A percentile compares a stretch with the other conserved stretches of the same genome.
These are phyloP conservation scores for Brachylomia viminalis DNA, from an alignment of 2,888 invertebrate species.

Conservation along the genomic window DNA sequence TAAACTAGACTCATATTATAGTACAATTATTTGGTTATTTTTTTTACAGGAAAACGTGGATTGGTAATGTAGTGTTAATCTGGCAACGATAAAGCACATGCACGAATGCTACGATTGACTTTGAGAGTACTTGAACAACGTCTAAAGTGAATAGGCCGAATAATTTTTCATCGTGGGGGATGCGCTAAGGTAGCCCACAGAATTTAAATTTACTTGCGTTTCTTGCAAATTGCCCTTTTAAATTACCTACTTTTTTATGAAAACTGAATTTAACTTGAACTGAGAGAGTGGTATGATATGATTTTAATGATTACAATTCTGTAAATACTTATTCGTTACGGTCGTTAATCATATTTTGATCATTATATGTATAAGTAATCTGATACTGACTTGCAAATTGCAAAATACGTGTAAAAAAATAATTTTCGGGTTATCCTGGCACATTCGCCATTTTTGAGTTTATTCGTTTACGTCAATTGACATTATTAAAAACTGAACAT, in stretches of 20 bases:
- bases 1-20: not conserved
- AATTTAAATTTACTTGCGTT: too few relatives aligned
- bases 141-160: not conserved
- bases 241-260: too few relatives aligned
- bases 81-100: not conserved
- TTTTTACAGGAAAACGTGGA: not conserved
- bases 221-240: too few relatives aligned
- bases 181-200: not conserved
- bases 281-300: too few relatives aligned
- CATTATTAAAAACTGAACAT: not conserved
- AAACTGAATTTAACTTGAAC: too few relatives aligned
- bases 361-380: too few relatives aligned
- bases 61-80: not conserved
- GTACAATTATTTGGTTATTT: not conserved
- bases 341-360: too few relatives aligned
- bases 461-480: not conserved
- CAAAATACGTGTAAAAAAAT: too few relatives aligned
- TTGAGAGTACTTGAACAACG: not conserved
- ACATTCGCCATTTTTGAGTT: not conserved
- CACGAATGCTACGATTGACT: not conserved
- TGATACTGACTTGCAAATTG: too few relatives aligned
- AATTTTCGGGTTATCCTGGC: too few relatives aligned
- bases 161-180: not conserved
- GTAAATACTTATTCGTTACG: too few relatives aligned
- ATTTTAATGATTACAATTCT: too few relatives aligned